Evolutionary conservation across 2,888 invertebrate genomes (phyloP).

Genomic region (Tetragnatha montana): DNA sequence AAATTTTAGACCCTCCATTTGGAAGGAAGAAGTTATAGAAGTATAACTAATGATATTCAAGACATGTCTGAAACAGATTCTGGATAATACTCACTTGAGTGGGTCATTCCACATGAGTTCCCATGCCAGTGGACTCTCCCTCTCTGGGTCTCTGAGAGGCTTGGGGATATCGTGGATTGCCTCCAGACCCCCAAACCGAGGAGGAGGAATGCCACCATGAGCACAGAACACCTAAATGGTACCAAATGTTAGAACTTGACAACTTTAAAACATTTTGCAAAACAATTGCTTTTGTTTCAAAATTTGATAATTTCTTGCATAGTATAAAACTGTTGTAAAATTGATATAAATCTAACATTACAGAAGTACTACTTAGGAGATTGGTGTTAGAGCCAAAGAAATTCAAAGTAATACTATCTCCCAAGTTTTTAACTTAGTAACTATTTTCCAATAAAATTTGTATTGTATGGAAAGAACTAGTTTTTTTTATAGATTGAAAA

Average conservation of each 20-base stretch:
- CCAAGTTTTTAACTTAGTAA: no score
- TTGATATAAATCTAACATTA: no score
- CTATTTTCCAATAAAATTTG: background rate
- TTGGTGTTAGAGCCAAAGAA: no score
- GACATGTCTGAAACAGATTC: background rate
- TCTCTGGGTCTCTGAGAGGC: slow-evolving; percentile 82
- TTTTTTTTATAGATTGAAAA: background rate
- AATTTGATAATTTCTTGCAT: no score
- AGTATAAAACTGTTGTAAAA: no score
- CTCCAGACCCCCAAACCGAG: slow-evolving; percentile 73
- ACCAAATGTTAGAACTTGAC: no score
- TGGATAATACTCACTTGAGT: slow-evolving; percentile 34
- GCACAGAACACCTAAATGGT: slow-evolving; percentile 83
- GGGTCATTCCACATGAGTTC: slow-evolving; percentile 86
- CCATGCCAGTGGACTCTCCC: slow-evolving; percentile 85
- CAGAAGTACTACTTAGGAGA: no score
- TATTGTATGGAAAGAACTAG: background rate
- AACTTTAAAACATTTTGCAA: no score
- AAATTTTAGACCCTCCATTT: no score
- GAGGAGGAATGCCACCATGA: slow-evolving; percentile 87
- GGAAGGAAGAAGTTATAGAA: no score
- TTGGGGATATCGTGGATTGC: slow-evolving; percentile 82
- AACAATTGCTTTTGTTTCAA: no score
- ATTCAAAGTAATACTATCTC: no score
- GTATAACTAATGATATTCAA: background rate